Evolutionary conservation across 2,888 invertebrate genomes (phyloP).

Genomic region (Trichopria drosophilae): DNA sequence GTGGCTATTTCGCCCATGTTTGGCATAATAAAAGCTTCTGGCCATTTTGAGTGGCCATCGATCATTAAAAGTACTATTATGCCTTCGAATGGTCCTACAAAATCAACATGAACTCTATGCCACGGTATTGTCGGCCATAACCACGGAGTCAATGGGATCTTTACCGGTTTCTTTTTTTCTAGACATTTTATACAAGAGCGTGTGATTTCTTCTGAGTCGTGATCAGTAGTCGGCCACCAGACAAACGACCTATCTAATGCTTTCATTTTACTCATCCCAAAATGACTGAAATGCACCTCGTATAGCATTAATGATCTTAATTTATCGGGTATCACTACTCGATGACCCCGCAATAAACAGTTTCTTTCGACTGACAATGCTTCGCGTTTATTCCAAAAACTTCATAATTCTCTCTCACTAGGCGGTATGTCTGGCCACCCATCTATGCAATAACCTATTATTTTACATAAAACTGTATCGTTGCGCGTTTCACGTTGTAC

Average conservation of each 20-base stretch:
- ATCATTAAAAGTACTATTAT: constrained; percentile 35
- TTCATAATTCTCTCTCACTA: constrained; percentile 1
- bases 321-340: constrained; percentile 26
- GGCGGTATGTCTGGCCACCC: constrained; percentile 25
- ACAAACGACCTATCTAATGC: constrained; percentile 35
- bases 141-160: constrained; percentile 40
- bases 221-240: constrained; percentile 37
- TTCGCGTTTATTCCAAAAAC: constrained; percentile 22
- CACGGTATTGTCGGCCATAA: constrained; percentile 34
- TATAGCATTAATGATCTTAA: constrained; percentile 14
- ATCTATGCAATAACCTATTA: constrained; percentile 17
- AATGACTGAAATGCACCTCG: constrained; percentile 39
- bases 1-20: constrained; percentile 34
- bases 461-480: constrained; percentile 19
- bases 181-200: constrained; percentile 36
- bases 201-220: constrained; percentile 38
- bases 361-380: constrained; percentile 23
- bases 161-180: constrained; percentile 37
- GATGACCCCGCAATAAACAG: constrained; percentile 28
- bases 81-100: constrained; percentile 35
- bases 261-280: constrained; percentile 40
- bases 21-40: constrained; percentile 32
- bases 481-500: constrained; percentile 16
- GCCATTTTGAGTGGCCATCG: constrained; percentile 43
- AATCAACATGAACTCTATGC: constrained; percentile 42